Evolutionary conservation across 2,113 vertebrate species (phyloP), one percentile per base, ranked within the genome.

Genomic region (Alethe castanea): DNA sequence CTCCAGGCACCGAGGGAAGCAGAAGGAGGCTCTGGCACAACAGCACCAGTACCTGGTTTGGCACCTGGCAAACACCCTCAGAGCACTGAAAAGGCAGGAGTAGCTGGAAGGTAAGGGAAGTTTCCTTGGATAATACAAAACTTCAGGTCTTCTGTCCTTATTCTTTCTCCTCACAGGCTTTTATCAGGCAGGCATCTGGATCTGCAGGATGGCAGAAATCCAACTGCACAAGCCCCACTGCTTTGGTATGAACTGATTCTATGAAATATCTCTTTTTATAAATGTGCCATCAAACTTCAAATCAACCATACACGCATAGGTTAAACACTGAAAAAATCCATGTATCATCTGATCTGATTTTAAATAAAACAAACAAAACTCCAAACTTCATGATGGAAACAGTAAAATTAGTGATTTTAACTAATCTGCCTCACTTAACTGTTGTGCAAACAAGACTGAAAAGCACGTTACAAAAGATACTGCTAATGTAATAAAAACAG

Each of bases 21-120:
- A 12, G 3, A 14, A 38, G 14, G 31, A 81, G 54, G 7, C 50
- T 88, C 45, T 14, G 40, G 19, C 65, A 82, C 35, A 35, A 2
- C 25, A 52, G 64, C 84, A 35, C 14, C 19, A 28, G 31, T 2
- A 4, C n/a, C 4, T 0, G 2, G 3, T 16, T 4, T 4, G 25
- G 70, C 60, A 11, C 31, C 64, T 9, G 54, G 36, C n/a, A 47
- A 35, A 31, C 22, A 5, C 50, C 14, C 8, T 14, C 69, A 62
- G 35, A 8, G 4, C 42, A 22, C 35, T 14, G 10, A 3, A 19
- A 26, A 18, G 20, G 23, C 42, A 54, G 54, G 0, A 10, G n/a
- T 2, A 40, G 52, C 48, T 33, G 48, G 12, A 22, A 69, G 19
- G 25, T 3, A 33, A 61, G 28, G 4, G 11, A 44, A 17, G 3